Evolutionary conservation across 2,113 vertebrate species (phyloP).

Genomic region (Chionodraco myersi): DNA sequence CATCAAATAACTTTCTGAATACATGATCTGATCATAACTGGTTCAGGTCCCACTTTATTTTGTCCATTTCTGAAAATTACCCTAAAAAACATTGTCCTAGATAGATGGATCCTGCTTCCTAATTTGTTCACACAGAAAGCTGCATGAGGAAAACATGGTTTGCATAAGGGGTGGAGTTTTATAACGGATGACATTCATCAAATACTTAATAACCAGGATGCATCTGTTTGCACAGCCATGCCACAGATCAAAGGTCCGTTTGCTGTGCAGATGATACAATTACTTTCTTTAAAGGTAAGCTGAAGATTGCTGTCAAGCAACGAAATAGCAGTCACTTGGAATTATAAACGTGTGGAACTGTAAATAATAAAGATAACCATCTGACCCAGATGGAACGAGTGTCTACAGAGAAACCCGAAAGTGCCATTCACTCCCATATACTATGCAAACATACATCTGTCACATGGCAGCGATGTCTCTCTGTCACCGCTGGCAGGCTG

Average conservation of each 20-base stretch:
- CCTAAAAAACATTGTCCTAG: slow-evolving; percentile 26
- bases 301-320: slow-evolving; percentile 19
- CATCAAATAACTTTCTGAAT: neutral
- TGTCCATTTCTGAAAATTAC: slow-evolving; percentile 24
- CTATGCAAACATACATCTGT: slow-evolving; percentile 48
- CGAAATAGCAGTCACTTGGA: slow-evolving; percentile 33
- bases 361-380: slow-evolving; percentile 33
- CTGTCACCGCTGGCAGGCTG: slow-evolving; percentile 35
- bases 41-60: slow-evolving; percentile 19
- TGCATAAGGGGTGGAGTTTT: slow-evolving; percentile 74
- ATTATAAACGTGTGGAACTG: slow-evolving; percentile 24
- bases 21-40: neutral
- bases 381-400: slow-evolving; percentile 17
- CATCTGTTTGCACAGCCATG: slow-evolving; percentile 78
- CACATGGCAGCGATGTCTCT: slow-evolving; percentile 37
- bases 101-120: slow-evolving; percentile 18
- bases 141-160: slow-evolving; percentile 57
- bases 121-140: slow-evolving; percentile 19
- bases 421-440: slow-evolving; percentile 50
- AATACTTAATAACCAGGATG: slow-evolving; percentile 76
- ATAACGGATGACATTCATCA: slow-evolving; percentile 65
- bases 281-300: slow-evolving; percentile 11
- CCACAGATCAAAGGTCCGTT: slow-evolving; percentile 64
- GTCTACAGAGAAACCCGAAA: slow-evolving; percentile 39
- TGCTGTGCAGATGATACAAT: slow-evolving; percentile 33